Base-by-base conservation (phyloP, 2,113 vertebrate species). In the Limanda limanda region DNA sequence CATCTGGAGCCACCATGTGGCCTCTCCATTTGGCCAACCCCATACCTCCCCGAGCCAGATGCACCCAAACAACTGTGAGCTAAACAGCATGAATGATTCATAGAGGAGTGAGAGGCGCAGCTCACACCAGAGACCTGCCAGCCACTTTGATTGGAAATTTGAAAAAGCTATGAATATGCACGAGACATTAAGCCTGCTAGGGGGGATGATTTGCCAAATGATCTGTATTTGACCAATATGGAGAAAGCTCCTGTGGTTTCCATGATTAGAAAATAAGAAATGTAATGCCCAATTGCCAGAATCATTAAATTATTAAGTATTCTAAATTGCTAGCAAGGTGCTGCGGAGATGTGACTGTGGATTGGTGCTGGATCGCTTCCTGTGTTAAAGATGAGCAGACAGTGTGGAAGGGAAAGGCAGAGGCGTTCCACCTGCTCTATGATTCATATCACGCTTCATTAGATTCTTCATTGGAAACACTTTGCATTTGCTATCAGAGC, bases 1-100 rank as follows among this genome's bases (percentile, higher is more conserved):
- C 97, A 97, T 96, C 96, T 96, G 96, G 95, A 96, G 93, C 75
- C 63, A 78, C 96, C 95, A 96, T 95, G 95, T 96, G 96, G 94
- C 89, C 88, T 89, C 82, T 87, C 71, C 94, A 92, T 94, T 93
- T 93, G 94, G 95, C 95, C 93, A 84, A 91, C 91, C 91, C 51
- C 76, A 68, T 83, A 84, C 93, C 93, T 93, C 86, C 73, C 90
- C 14, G 79, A 91, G 60, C 93, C 82, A 88, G 84, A 93, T 94
- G 90, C 92, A 94, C 85, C 92, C 91, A 86, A 81, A 93, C 93
- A 93, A 85, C 91, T 88, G 88, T 90, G 91, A 89, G 86, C 76
- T 90, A 66, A 76, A 88, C 90, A 86, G 92, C 92, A 95, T 95
- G 92, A 92, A 96, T 96, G 94, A 96, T 96, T 96, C 95, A 96